These are phyloP conservation scores for Oncorhynchus masou DNA, from an alignment of 2,113 vertebrate species.

Conservation along the genomic window DNA sequence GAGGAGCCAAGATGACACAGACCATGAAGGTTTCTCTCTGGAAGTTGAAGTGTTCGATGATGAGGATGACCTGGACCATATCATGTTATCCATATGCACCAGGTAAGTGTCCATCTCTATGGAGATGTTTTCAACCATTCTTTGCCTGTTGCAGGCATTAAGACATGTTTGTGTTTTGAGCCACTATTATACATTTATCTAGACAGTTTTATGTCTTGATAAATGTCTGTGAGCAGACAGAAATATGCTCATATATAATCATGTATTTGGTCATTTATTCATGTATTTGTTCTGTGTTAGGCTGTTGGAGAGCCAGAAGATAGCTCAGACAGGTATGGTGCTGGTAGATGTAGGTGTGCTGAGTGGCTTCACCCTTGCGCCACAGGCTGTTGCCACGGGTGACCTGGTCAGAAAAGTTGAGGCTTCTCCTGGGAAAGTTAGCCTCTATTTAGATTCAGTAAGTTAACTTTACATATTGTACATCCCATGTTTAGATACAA, in stretches of 20 bases:
- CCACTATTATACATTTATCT: not conserved
- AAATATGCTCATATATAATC: no score
- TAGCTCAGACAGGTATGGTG: slow-evolving; percentile 80
- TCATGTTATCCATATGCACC: slow-evolving; percentile 80
- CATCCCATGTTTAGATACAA: no score
- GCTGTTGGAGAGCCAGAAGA: slow-evolving; percentile 55
- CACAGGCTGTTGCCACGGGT: slow-evolving; percentile 51
- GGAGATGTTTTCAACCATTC: not conserved
- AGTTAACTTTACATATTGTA: slow-evolving; percentile 51
- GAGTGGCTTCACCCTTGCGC: slow-evolving; percentile 79
- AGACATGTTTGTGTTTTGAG: not conserved
- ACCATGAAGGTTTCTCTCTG: slow-evolving; percentile 77
- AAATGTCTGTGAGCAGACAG: no score
- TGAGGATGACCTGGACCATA: slow-evolving; percentile 61
- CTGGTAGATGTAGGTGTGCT: slow-evolving; percentile 85
- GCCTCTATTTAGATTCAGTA: slow-evolving; percentile 85
- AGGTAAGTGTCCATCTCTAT: slow-evolving; percentile 66
- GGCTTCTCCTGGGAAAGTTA: slow-evolving; percentile 71
- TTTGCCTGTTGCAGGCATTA: not conserved
- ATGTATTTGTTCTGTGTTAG: slow-evolving; percentile 48
- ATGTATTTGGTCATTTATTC: no score
- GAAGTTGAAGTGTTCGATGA: slow-evolving; percentile 67
- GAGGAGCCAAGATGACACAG: slow-evolving; percentile 41
- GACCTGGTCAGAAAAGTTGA: slow-evolving; percentile 78
- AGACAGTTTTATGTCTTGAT: not conserved